These are phyloP conservation scores for Eumerus sabulonum DNA, from an alignment of 2,888 invertebrate genomes.

Conservation along the genomic window DNA sequence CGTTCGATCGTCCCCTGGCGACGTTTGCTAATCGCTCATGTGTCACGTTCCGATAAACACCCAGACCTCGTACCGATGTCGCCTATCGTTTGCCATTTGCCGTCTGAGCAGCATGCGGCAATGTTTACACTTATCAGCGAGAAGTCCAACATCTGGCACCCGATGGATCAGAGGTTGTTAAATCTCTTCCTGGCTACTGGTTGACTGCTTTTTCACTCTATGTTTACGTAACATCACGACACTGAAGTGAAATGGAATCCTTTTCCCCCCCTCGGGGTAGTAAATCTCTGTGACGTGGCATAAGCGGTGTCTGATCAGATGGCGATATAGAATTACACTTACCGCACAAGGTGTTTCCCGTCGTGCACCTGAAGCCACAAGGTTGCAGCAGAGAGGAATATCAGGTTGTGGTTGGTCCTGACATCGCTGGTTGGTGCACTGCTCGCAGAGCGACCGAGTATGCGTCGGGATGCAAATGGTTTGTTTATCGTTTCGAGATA, in stretches of 20 bases:
- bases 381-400: too few species aligned
- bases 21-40: slow-evolving; percentile 59
- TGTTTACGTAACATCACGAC: neutral
- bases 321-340: slow-evolving; percentile 57
- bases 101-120: slow-evolving; percentile 27
- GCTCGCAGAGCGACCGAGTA: neutral
- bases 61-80: slow-evolving; percentile 16
- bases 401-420: neutral
- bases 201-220: neutral
- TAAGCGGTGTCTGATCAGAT: slow-evolving; percentile 32
- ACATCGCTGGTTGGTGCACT: slow-evolving; percentile 14
- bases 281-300: slow-evolving; percentile 32
- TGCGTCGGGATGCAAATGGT: slow-evolving; percentile 43
- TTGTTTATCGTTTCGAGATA: slow-evolving; percentile 62
- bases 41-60: slow-evolving; percentile 59
- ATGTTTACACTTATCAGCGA: slow-evolving; percentile 45
- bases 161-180: slow-evolving; percentile 34
- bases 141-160: slow-evolving; percentile 43
- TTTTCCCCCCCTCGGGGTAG: slow-evolving; percentile 23
- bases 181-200: slow-evolving; percentile 25
- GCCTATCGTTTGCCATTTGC: slow-evolving; percentile 4
- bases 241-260: slow-evolving; percentile 24
- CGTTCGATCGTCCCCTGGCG: slow-evolving; percentile 15
- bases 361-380: slow-evolving; percentile 53
- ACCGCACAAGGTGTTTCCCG: slow-evolving; percentile 52